Evolutionary conservation across 2,797 vertebrate species (phyloP).

Genomic region (Sebastolobus altivelis): DNA sequence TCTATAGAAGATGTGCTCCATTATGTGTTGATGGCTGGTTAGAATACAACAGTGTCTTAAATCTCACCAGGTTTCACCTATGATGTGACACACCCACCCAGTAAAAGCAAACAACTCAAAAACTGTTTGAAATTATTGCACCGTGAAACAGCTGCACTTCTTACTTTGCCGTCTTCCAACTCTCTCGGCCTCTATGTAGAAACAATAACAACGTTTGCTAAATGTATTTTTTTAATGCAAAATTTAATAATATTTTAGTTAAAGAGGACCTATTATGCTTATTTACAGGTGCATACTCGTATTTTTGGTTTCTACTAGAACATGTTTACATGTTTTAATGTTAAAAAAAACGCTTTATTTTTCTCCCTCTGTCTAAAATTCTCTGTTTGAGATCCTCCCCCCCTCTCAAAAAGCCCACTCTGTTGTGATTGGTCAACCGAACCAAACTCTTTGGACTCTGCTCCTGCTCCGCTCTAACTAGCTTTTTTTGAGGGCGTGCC

Average conservation of each 20-base stretch:
- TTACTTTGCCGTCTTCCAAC: not conserved
- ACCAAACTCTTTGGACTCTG: too few relatives aligned
- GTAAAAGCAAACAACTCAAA: not conserved
- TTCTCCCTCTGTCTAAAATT: too few relatives aligned
- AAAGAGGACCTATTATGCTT: too few relatives aligned
- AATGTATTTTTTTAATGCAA: not conserved
- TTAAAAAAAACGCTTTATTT: too few relatives aligned
- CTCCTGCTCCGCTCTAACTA: too few relatives aligned
- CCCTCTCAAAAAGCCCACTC: too few relatives aligned
- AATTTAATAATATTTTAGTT: not conserved
- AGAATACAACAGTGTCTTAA: not conserved
- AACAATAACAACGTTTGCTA: not conserved
- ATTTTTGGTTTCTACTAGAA: too few relatives aligned
- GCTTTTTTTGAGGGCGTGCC: too few relatives aligned
- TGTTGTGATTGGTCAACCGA: too few relatives aligned
- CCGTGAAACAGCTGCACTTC: not conserved
- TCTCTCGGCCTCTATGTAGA: not conserved
- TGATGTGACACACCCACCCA: constrained; percentile 14
- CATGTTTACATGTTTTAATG: too few relatives aligned
- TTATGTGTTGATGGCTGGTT: not conserved
- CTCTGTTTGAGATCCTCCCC: too few relatives aligned
- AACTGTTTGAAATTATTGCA: not conserved
- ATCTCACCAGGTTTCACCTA: not conserved
- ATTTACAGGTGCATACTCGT: too few relatives aligned
- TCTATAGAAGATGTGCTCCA: not conserved